Base-by-base conservation (phyloP, 2,797 vertebrate genomes). In the Cirrhinus mrigala region DNA sequence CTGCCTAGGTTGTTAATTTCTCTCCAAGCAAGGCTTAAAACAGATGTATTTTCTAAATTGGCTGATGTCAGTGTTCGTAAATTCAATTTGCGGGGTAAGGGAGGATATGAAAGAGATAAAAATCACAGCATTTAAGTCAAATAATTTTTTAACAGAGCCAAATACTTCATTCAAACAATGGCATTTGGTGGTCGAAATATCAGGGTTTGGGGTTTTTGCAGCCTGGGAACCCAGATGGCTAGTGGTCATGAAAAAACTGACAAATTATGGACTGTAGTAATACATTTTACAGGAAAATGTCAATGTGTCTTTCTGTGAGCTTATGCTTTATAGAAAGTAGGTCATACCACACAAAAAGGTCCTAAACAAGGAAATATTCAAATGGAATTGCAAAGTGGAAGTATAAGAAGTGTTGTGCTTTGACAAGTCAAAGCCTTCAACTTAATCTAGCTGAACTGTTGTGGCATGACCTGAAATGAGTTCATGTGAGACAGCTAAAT, bases 301-400 rank as follows among this genome's bases (percentile, higher is more conserved):
- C n/a, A 70, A 37, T 24, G 40, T 82, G 70, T 62, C 14, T 29
- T 50, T 64, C 44, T 18, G 16, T 74, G 12, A 62, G 24, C 56
- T 50, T n/a, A 16, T 11, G 12, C 44, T 82, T 82, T 74, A 74
- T 9, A 50, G 14, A 74, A 82, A 74, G 70, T 62, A 71, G 80
- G 52, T 82, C 52, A 82, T 82, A 24, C 52, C 18, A 44, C 52
- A 60, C 52, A 60, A 44, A 46, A 22, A 46, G 0, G 60, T 46
- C 52, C 11, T 29, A 66, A 50, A 66, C 27, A 66, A 52, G 4
- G 29, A 68, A 24, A 58, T 58, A n/a, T 37, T 40, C 22, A 44
- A 22, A 2, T 24, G 50, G 29, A 44, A 44, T 22, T 54, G 33
- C 22, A 70, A 48, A 64, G 27, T 44, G 33, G 27, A 82, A 33